Percentiles rank a stretch among this genome's conserved stretches.
These are phyloP conservation scores for Microchirus variegatus DNA, from an alignment of 2,797 vertebrate genomes.

Conservation along the genomic window DNA sequence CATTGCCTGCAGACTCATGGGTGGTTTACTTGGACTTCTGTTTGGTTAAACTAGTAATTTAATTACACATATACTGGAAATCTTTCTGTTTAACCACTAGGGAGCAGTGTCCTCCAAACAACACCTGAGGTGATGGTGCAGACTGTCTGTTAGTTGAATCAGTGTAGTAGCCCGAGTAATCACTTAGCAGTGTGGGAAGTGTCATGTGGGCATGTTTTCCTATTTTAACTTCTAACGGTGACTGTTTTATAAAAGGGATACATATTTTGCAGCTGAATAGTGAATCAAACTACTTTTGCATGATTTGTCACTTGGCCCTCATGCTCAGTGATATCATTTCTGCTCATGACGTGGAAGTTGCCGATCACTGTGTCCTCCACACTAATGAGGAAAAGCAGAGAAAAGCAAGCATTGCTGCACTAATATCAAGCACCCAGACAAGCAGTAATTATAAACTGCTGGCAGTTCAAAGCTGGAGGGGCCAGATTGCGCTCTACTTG, in stretches of 20 bases:
- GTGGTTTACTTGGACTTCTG: conserved; percentile 25
- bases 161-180: conserved; percentile 1
- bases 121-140: conserved; percentile 30
- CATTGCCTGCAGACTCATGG: conserved; percentile 7
- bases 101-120: conserved; percentile 34
- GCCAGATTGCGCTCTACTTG: conserved; percentile 25
- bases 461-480: conserved; percentile 32
- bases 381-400: conserved; percentile 8
- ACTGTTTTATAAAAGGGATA: too few species aligned
- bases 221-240: neutral
- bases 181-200: neutral
- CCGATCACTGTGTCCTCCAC: conserved; percentile 21
- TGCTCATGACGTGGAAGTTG: conserved; percentile 23
- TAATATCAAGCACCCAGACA: conserved; percentile 21
- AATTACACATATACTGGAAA: conserved; percentile 37
- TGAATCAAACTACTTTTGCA: neutral
- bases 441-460: conserved; percentile 54
- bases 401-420: conserved; percentile 13
- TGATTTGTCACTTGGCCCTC: neutral
- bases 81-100: conserved; percentile 27
- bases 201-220: neutral
- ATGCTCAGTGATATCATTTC: conserved; percentile 5
- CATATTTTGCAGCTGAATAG: neutral
- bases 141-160: conserved; percentile 23
- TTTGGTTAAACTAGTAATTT: conserved; percentile 52